Conservation (phyloP, 2,113 vertebrate species). For the Agelaius phoeniceus region DNA sequence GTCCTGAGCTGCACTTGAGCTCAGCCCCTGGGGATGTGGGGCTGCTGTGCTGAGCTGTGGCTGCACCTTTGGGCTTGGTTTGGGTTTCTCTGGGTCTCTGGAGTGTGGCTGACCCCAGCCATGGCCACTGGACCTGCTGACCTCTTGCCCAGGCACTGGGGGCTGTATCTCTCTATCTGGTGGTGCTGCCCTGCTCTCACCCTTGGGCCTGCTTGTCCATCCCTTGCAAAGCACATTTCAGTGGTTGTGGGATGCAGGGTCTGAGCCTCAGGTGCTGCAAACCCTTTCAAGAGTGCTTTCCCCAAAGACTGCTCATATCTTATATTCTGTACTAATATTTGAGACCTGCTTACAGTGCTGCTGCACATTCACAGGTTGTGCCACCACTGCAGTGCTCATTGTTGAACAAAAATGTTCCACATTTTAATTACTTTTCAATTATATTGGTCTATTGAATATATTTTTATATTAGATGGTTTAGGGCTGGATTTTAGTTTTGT, state of each 20-base stretch:
- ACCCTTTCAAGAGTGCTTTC: neutral
- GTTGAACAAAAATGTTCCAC: neutral
- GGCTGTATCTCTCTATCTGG: neutral
- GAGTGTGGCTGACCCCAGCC: rapidly evolving
- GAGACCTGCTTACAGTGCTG: neutral
- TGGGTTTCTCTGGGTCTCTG: neutral
- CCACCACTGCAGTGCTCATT: neutral
- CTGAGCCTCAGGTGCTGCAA: neutral
- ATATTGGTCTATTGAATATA: rapidly evolving
- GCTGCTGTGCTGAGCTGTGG: neutral
- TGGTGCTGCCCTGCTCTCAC: neutral
- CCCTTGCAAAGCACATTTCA: neutral
- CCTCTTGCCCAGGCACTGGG: neutral
- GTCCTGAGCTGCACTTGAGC: neutral
- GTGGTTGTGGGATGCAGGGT: neutral
- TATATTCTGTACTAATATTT: neutral
- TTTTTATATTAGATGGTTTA: neutral
- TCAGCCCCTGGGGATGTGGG: neutral
- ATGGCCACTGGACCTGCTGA: neutral
- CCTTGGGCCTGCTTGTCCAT: neutral
- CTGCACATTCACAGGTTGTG: neutral
- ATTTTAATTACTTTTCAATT: neutral
- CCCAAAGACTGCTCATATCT: neutral
- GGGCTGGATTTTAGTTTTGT: neutral
- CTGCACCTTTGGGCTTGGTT: neutral